Base-by-base conservation (phyloP, 2,888 invertebrate species). In the Galerucella nymphaeae region DNA sequence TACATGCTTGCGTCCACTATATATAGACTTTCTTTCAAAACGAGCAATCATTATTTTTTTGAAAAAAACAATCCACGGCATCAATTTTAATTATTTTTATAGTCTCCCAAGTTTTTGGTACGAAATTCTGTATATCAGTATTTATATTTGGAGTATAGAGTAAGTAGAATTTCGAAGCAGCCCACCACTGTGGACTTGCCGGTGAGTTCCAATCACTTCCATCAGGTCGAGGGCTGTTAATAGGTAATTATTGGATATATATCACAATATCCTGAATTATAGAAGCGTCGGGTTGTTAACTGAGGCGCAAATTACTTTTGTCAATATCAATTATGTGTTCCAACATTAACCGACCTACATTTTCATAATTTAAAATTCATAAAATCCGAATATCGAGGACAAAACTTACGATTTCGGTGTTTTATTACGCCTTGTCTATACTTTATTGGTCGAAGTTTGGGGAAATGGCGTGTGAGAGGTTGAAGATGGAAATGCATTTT, bases 201-300 rank as follows among this genome's bases (percentile, higher is more conserved):
- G 41, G 53, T 57, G 18, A 23, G 18, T 20, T 18, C 18, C 55
- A 18, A 57, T 57, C 18, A 16, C 18, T 18, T 23, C 13, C 10
- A 57, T 57, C 57, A 57, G 23, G 18, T 13, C 11, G 57, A 57
- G 23, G 2, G 18, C 23, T 57, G 18, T 57, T 57, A 11, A 23
- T 23, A 23, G 23, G 18, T 57, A 57, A 57, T 57, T 57, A 23
- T 57, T 57, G 57, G 57, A 57, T 23, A 57, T 57, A 18, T 18
- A 57, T 20, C 57, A 57, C 57, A 57, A 57, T 57, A 57, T 23
- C 57, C 48, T 48, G 48, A 13, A 48, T 48, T 14, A 48, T 48
- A 14, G 14, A 48, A 48, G n/a, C 48, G 14, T n/a, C 14, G 13
- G 48, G 48, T 14, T 48, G 42, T 42, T 42, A 42, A 42, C 42